phyloP scores from a whole-genome alignment of 2,888 invertebrate genomes.

The Himalopsyche anomala region DNA sequence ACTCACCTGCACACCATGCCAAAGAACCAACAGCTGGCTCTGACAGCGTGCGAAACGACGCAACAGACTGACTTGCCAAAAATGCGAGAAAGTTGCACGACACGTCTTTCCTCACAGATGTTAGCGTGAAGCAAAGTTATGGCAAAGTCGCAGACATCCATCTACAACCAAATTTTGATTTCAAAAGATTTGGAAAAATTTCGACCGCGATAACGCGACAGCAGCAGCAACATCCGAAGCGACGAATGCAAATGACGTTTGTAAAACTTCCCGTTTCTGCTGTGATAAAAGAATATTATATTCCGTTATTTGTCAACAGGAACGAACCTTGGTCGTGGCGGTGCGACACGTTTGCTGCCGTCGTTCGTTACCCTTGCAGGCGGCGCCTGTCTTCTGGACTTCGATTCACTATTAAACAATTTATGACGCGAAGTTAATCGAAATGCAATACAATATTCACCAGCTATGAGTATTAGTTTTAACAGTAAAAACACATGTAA shows the following conservation, averaged over 20 bases:
- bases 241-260: too few relatives aligned
- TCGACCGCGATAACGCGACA: too few relatives aligned
- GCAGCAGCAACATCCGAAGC: too few relatives aligned
- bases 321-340: background rate
- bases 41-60: conserved; percentile 20
- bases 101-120: conserved; percentile 30
- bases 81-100: conserved; percentile 40
- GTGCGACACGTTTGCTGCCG: background rate
- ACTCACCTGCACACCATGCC: conserved; percentile 9
- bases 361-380: background rate
- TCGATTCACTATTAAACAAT: background rate
- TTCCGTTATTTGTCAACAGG: too few relatives aligned
- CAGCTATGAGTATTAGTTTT: too few relatives aligned
- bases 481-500: too few relatives aligned
- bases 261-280: too few relatives aligned
- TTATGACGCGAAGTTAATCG: background rate
- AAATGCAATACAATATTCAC: too few relatives aligned
- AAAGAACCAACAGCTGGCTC: background rate
- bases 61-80: conserved; percentile 2
- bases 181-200: too few relatives aligned
- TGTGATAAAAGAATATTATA: too few relatives aligned
- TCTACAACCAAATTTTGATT: too few relatives aligned
- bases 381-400: conserved; percentile 1
- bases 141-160: too few relatives aligned
- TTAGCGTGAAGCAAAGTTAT: background rate